phyloP scores from a whole-genome alignment of 2,797 vertebrate genomes.

The Melanotaenia pygmaea region DNA sequence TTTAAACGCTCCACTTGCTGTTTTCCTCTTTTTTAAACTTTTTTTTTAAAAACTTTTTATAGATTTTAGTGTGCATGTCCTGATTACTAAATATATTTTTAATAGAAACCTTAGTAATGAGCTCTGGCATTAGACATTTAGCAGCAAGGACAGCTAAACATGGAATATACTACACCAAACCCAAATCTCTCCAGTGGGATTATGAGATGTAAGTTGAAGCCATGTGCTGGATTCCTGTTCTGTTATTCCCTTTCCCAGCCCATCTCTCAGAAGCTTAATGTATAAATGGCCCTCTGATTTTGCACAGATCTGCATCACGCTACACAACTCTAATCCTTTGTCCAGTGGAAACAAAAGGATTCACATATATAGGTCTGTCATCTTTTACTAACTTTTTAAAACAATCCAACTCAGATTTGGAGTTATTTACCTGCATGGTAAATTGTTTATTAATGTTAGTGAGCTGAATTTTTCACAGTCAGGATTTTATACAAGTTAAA shows the following conservation, averaged over 20 bases:
- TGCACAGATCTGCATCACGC: not conserved
- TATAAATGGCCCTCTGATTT: not conserved
- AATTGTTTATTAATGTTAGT: not conserved
- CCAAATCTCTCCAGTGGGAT: not conserved
- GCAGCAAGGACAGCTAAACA: not conserved
- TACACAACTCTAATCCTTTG: not conserved
- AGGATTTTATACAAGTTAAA: not conserved
- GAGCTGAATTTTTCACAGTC: not conserved
- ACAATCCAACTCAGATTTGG: not conserved
- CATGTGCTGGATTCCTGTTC: not conserved
- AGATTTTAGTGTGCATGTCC: no score
- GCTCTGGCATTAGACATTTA: not conserved
- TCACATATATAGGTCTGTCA: not conserved
- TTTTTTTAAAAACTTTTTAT: not conserved
- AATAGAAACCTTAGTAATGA: not conserved
- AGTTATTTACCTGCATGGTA: not conserved
- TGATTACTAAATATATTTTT: no score
- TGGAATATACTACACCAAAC: not conserved
- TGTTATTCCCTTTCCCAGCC: not conserved
- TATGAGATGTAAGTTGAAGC: not conserved
- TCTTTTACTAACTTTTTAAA: not conserved
- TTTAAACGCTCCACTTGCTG: not conserved
- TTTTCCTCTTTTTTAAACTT: not conserved
- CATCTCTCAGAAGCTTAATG: not conserved
- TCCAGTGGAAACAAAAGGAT: not conserved